Conservation (phyloP, 2,888 invertebrate species). For the Ephialtes manifestator region DNA sequence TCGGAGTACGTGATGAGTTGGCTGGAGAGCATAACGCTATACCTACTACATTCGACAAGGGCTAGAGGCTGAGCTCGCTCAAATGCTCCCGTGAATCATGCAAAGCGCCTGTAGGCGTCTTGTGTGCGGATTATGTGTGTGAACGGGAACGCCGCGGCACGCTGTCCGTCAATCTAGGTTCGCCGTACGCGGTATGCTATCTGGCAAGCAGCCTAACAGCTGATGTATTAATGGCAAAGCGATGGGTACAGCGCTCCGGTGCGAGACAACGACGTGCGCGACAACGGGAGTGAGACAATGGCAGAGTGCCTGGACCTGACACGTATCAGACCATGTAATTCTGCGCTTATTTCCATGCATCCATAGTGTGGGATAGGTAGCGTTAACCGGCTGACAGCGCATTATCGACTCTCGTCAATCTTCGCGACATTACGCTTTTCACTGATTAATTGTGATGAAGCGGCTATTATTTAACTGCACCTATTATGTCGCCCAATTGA, state of each 20-base stretch:
- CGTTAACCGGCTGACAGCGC: neutral
- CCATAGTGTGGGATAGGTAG: constrained; percentile 3
- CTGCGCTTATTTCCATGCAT: constrained; percentile 5
- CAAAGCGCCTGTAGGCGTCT: constrained; percentile 57
- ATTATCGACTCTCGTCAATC: constrained; percentile 37
- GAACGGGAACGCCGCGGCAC: constrained; percentile 43
- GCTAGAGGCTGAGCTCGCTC: constrained; percentile 13
- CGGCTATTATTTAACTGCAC: constrained; percentile 31
- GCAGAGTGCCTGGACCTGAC: constrained; percentile 7
- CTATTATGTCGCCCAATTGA: constrained; percentile 8
- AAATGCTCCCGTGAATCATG: constrained; percentile 58
- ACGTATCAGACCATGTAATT: constrained; percentile 22
- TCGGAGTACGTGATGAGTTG: constrained; percentile 7
- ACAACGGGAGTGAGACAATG: constrained; percentile 40
- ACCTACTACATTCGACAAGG: constrained; percentile 24
- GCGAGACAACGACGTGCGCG: constrained; percentile 19
- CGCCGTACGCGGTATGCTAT: constrained; percentile 33
- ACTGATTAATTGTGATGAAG: constrained; percentile 33
- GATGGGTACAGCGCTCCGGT: constrained; percentile 11
- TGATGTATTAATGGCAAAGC: constrained; percentile 63
- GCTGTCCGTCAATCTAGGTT: constrained; percentile 54
- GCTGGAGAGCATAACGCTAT: constrained; percentile 15
- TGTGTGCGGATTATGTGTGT: constrained; percentile 46
- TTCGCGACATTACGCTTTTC: neutral
- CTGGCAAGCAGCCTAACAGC: constrained; percentile 49